Conservation (phyloP, 2,888 invertebrate species). For the Megamerina dolium region DNA sequence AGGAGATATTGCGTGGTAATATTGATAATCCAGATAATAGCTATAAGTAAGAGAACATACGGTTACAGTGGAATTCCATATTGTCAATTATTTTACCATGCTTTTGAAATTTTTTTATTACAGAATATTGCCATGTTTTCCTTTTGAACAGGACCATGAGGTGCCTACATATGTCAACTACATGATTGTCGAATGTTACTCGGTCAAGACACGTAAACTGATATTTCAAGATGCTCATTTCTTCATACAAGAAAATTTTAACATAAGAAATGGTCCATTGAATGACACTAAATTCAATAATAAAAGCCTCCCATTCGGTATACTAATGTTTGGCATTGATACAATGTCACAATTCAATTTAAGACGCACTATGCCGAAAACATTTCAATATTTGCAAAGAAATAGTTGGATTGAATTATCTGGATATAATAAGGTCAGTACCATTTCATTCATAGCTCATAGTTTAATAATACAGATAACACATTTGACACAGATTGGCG, state of each 20-base stretch:
- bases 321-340: conserved; percentile 75
- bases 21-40: conserved; percentile 7
- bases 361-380: conserved; percentile 65
- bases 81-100: conserved; percentile 2
- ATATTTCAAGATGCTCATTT: conserved; percentile 48
- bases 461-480: no score
- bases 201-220: conserved; percentile 33
- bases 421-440: conserved; percentile 64
- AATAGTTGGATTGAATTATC: conserved; percentile 63
- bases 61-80: not conserved
- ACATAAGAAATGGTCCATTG: conserved; percentile 17
- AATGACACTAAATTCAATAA: conserved; percentile 7
- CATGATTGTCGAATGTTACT: conserved; percentile 29
- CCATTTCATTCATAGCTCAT: no score
- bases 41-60: not conserved
- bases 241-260: conserved; percentile 50
- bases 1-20: conserved; percentile 28
- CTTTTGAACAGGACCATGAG: conserved; percentile 12
- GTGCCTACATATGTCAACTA: conserved; percentile 15
- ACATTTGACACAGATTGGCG: conserved; percentile 71
- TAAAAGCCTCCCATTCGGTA: conserved; percentile 52
- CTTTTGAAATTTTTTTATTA: not conserved
- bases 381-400: conserved; percentile 57
- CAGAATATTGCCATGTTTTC: conserved; percentile 14
- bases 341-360: conserved; percentile 75